Percentiles rank a stretch among this genome's conserved stretches.
Conservation (phyloP, 2,797 vertebrate genomes). For the Chanos chanos region DNA sequence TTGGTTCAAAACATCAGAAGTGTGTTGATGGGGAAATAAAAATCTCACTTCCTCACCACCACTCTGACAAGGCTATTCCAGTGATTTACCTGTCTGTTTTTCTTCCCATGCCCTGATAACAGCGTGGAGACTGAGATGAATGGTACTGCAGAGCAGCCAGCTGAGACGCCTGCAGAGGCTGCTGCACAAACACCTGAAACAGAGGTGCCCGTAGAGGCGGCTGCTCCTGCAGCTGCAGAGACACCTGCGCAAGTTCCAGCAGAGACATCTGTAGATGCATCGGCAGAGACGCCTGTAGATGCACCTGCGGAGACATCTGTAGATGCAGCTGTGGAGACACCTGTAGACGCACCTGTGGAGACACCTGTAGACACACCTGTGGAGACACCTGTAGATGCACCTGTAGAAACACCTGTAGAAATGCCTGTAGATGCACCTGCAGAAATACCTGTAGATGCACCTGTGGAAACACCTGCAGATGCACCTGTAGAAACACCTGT, state of each 20-base stretch:
- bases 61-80: too few species aligned
- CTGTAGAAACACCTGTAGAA: neutral
- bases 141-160: neutral
- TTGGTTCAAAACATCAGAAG: too few species aligned
- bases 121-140: too few species aligned
- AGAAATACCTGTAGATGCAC: neutral
- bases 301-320: neutral
- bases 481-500: neutral
- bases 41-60: too few species aligned
- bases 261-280: neutral
- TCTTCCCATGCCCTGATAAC: too few species aligned
- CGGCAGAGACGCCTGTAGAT: neutral
- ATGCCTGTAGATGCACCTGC: neutral
- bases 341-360: conserved; percentile 3
- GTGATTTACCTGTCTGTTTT: too few species aligned
- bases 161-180: neutral
- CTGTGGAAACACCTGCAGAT: neutral
- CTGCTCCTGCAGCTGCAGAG: neutral
- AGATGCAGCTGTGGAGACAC: neutral
- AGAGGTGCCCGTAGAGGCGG: neutral
- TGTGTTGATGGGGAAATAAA: too few species aligned
- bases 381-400: neutral
- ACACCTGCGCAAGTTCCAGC: conserved; percentile 3
- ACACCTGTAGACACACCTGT: neutral
- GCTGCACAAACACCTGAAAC: too few species aligned